Base-by-base conservation (phyloP, 2,113 vertebrate genomes). In the Coracopsis vasa region DNA sequence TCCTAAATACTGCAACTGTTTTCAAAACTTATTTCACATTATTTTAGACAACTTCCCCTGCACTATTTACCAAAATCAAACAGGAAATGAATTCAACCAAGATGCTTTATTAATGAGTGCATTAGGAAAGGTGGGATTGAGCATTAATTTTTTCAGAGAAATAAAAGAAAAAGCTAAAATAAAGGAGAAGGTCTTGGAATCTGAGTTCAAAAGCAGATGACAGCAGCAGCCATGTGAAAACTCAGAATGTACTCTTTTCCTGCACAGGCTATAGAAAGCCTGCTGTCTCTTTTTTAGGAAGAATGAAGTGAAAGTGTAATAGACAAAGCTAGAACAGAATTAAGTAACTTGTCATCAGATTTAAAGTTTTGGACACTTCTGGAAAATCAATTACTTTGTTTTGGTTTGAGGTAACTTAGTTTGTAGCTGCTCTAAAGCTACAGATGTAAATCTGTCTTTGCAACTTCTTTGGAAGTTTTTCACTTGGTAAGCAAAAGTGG, bases 1-100 rank as follows among this genome's bases (percentile, higher is more conserved):
- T 93, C 54, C 70, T 84, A 93, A 90, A 94, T 67, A 70, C 41
- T 93, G 42, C 47, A 95, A 93, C 54, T 84, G 33, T 79, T 96
- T 86, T 90, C 48, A 94, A 90, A 89, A 86, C 33, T 67, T 62
- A 73, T 81, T 92, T 87, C 47, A 53, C 39, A 65, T 72, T 7
- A 35, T 53, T 80, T 86, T 73, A 86, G 64, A 35, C 71, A 73
- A 60, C 47, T 56, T 80, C 44, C 37, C 80, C 50, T 53, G 21
- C 72, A 58, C 29, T 92, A 48, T 91, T 95, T 89, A 75, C 21
- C 2, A 0, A 56, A 95, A 93, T 47, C 72, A 94, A 86, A 51
- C 28, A 62, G 89, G 20, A 29, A 69, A 25, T 61, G 80, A 86
- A 92, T 96, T 78, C 62, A 95, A 90, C 41, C 29, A 96, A 85